A percentile compares a stretch with the other conserved stretches of the same genome.
phyloP scores from a whole-genome alignment of 2,113 vertebrate species.

The Anser cygnoides region DNA sequence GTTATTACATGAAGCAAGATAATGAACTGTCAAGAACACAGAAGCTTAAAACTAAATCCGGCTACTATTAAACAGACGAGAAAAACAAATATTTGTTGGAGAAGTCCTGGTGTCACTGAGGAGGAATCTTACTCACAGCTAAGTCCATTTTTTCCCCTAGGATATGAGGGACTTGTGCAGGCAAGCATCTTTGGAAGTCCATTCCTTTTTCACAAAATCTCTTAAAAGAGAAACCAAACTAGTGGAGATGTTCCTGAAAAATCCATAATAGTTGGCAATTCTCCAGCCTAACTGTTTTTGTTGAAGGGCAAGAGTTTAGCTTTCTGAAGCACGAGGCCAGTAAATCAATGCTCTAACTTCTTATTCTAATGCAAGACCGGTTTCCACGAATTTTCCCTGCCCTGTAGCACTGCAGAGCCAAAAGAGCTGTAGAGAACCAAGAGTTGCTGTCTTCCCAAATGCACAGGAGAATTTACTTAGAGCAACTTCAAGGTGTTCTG shows the following conservation, averaged over 20 bases:
- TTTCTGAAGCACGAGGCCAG: not conserved
- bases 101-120: not conserved
- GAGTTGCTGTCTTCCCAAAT: not conserved
- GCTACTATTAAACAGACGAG: not conserved
- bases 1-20: not conserved
- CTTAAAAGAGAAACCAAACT: not conserved
- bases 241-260: not conserved
- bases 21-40: not conserved
- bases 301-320: not conserved
- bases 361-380: not conserved
- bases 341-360: not conserved
- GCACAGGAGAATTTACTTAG: not conserved
- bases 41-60: not conserved
- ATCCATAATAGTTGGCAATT: not conserved
- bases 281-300: not conserved
- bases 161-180: not conserved
- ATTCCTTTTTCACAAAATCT: not conserved
- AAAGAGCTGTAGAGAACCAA: not conserved
- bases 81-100: not conserved
- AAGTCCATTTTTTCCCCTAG: not conserved
- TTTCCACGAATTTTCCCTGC: not conserved
- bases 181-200: not conserved
- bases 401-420: not conserved
- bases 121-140: not conserved
- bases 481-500: not conserved